Base-by-base conservation (phyloP, 1,140 invertebrate genomes). In the Lithobius niger region DNA sequence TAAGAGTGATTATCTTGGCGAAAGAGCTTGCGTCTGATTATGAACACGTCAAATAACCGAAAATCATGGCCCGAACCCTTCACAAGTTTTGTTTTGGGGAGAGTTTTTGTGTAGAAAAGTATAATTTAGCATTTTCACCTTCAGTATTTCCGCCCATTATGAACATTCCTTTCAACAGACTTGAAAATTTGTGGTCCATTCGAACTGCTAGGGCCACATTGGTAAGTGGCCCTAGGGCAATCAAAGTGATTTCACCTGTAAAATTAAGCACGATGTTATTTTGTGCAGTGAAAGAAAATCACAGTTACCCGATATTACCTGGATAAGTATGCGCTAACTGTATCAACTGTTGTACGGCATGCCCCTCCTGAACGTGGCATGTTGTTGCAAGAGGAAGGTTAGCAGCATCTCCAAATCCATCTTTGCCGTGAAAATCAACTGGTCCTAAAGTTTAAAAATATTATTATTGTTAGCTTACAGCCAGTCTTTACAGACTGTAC, bases 101-200 rank as follows among this genome's bases (percentile, higher is more conserved):
- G 28, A 52, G 44, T 27, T 47, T 44, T 55, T 1, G 1, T 48
- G 24, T n/a, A 15, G 31, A 50, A 42, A 26, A 57, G n/a, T 25
- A 40, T 53, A 45, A 10, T 10, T 18, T 10, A 45, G 4, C 27
- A 16, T 4, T 28, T n/a, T 57, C 56, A 81, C 81, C 82, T 56
- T 74, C 74, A 58, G 74, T 72, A 69, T 86, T 88, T 59, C 86
- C 86, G 36, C 86, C 85, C 82, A 89, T 86, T 1, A 85, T 75
- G 56, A 75, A 80, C 47, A 86, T 66, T 45, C 78, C 76, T 60
- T 80, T 79, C 0, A 86, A 67, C 42, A 76, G 73, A 0, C 69
- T 57, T 0, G 74, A 67, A 64, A 88, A 82, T 25, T 77, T 60
- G 2, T 77, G 76, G 62, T 82, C 82, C 57, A 84, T 71, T 61